Percentiles rank a stretch among this genome's conserved stretches.
Conservation (phyloP, 2,888 invertebrate species). For the Phymatocera aterrima region DNA sequence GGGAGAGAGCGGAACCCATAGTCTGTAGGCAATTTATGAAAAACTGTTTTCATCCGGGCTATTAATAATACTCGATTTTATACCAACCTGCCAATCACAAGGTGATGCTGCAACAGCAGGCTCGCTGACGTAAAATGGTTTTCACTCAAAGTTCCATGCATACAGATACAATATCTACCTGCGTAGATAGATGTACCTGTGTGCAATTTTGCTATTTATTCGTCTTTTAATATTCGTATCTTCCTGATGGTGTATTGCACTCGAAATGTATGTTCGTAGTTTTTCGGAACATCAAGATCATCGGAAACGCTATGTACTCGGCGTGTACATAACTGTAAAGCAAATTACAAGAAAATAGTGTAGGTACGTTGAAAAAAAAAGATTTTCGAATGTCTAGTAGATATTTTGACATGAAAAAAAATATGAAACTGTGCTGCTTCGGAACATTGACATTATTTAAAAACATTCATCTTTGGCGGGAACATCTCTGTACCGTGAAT, state of each 20-base stretch:
- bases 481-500: not conserved
- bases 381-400: not conserved
- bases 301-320: not conserved
- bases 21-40: constrained; percentile 29
- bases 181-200: too few relatives aligned
- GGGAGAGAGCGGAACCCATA: not conserved
- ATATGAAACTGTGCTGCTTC: not conserved
- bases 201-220: not conserved
- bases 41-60: constrained; percentile 33
- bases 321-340: not conserved
- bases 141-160: not conserved
- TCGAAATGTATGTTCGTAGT: not conserved
- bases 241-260: not conserved
- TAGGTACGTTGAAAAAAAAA: not conserved
- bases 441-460: not conserved
- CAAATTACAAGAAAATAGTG: not conserved
- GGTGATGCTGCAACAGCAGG: not conserved
- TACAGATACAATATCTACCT: too few relatives aligned
- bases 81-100: constrained; percentile 14
- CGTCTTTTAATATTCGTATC: not conserved
- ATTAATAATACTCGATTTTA: constrained; percentile 33
- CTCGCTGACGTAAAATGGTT: not conserved
- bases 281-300: not conserved
- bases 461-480: not conserved
- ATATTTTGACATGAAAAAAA: not conserved